A percentile compares a stretch with the other conserved stretches of the same genome.
Conservation (phyloP, 2,888 invertebrate genomes). For the Belgica antarctica region DNA sequence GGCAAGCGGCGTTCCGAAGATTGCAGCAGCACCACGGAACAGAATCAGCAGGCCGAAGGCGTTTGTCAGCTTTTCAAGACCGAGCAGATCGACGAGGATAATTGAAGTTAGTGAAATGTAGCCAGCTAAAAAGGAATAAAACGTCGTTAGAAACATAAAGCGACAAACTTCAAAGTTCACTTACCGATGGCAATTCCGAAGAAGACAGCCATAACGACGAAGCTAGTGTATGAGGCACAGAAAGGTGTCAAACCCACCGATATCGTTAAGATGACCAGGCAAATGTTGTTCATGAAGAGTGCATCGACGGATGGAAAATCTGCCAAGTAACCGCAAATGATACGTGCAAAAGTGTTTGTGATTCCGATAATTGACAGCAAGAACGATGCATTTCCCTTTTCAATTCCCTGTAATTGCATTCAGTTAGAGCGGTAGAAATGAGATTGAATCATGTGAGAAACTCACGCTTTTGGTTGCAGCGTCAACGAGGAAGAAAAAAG, state of each 20-base stretch:
- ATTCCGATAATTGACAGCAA: slow-evolving; percentile 83
- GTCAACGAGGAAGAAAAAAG: slow-evolving; percentile 91
- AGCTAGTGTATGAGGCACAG: slow-evolving; percentile 72
- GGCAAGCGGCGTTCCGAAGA: slow-evolving; percentile 78
- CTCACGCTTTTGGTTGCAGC: slow-evolving; percentile 70
- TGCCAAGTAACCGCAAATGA: slow-evolving; percentile 84
- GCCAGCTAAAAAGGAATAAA: slow-evolving; percentile 64
- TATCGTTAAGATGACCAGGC: slow-evolving; percentile 84
- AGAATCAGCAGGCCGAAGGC: slow-evolving; percentile 95
- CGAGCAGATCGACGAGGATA: slow-evolving; percentile 92
- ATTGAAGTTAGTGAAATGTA: slow-evolving; percentile 98
- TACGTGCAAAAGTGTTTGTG: slow-evolving; percentile 90
- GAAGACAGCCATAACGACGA: slow-evolving; percentile 77
- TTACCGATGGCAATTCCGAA: slow-evolving; percentile 91
- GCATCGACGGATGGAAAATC: slow-evolving; percentile 91
- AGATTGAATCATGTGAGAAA: too few species aligned
- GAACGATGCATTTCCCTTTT: slow-evolving; percentile 68
- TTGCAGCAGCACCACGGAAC: slow-evolving; percentile 91
- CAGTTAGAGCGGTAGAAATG: too few species aligned
- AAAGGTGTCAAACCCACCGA: slow-evolving; percentile 81
- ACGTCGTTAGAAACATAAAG: neutral
- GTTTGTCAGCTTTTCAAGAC: slow-evolving; percentile 92
- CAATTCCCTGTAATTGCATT: slow-evolving; percentile 75
- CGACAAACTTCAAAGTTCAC: slow-evolving; percentile 52
- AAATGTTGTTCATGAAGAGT: slow-evolving; percentile 87